These are phyloP conservation scores for Meiosimyza decipiens DNA, from an alignment of 2,888 invertebrate species.

Conservation along the genomic window DNA sequence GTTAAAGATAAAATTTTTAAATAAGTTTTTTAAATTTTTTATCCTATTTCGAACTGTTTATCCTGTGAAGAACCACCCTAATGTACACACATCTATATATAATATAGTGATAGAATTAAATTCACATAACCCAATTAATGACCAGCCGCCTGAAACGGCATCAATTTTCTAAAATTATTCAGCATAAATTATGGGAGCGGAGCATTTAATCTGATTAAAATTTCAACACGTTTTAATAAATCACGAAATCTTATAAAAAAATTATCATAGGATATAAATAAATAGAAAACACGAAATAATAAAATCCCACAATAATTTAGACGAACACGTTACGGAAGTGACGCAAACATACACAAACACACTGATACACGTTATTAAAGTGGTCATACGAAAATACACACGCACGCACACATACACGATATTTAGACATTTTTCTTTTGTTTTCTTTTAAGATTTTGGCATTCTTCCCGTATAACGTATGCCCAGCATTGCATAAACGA, in stretches of 20 bases:
- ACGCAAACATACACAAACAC: background rate
- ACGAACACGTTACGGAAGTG: conserved; percentile 1
- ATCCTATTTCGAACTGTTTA: too few relatives aligned
- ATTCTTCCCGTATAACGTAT: too few relatives aligned
- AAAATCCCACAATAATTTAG: background rate
- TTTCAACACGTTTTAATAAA: conserved; percentile 2
- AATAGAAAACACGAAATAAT: background rate
- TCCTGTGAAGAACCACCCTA: too few relatives aligned
- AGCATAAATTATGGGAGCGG: background rate
- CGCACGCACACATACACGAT: background rate
- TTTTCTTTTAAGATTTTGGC: too few relatives aligned
- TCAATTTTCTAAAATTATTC: too few relatives aligned
- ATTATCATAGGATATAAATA: background rate
- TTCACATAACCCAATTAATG: too few relatives aligned
- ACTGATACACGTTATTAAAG: background rate
- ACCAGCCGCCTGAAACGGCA: too few relatives aligned
- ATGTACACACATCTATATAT: too few relatives aligned
- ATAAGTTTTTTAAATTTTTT: too few relatives aligned
- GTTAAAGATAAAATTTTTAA: too few relatives aligned
- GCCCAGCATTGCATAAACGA: too few relatives aligned
- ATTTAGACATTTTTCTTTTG: background rate
- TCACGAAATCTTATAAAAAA: background rate
- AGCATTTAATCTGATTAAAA: conserved; percentile 2
- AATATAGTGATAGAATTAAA: too few relatives aligned
- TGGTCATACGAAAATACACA: background rate